Evolutionary conservation across 2,888 invertebrate species (phyloP).

Genomic region (Campoplex capitator): DNA sequence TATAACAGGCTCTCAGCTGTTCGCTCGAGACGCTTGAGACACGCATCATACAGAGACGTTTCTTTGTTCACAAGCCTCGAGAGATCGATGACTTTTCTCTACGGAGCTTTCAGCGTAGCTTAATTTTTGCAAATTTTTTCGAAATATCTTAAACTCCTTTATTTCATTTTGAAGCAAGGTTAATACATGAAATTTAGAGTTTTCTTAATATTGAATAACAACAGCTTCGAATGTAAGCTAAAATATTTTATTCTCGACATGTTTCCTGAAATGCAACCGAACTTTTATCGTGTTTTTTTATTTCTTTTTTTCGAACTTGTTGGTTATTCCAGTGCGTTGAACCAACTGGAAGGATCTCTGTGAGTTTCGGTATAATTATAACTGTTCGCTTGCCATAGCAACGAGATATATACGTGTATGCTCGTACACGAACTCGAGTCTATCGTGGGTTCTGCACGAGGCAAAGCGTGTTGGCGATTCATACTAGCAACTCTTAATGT

Average conservation of each 20-base stretch:
- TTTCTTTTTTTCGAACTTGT: neutral
- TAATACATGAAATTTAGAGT: neutral
- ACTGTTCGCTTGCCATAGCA: conserved; percentile 31
- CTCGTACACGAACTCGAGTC: neutral
- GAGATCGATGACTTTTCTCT: conserved; percentile 35
- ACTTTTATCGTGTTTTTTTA: neutral
- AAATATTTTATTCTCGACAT: neutral
- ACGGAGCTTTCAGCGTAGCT: neutral
- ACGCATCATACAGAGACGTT: conserved; percentile 24
- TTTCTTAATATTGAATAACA: neutral
- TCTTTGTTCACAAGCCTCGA: conserved; percentile 45
- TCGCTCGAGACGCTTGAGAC: neutral
- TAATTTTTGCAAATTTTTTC: neutral
- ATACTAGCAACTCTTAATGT: conserved; percentile 13
- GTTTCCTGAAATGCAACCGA: neutral
- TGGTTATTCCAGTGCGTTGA: conserved; percentile 2
- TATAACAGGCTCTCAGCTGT: conserved; percentile 36
- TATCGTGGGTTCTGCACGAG: conserved; percentile 17
- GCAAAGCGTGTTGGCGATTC: conserved; percentile 50
- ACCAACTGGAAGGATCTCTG: conserved; percentile 20
- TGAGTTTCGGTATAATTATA: conserved; percentile 18
- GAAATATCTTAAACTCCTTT: neutral
- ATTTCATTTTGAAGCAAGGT: neutral
- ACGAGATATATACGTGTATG: conserved; percentile 11
- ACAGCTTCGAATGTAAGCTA: neutral